A percentile compares a stretch with the other conserved stretches of the same genome.
phyloP scores from a whole-genome alignment of 2,113 vertebrate genomes.

The Lycocorax pyrrhopterus region DNA sequence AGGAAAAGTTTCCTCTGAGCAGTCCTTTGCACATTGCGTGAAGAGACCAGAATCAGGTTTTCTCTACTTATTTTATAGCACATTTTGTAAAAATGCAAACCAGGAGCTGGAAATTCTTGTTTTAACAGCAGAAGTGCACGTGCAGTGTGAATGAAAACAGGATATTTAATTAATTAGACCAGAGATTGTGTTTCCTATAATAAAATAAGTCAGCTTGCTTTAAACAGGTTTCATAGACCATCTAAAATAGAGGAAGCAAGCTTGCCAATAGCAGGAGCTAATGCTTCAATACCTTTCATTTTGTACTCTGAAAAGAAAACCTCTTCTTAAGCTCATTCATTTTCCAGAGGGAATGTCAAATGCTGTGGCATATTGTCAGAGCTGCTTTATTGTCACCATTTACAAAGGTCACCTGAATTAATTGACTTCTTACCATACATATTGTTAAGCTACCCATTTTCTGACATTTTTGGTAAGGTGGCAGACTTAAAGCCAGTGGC shows the following conservation, averaged over 20 bases:
- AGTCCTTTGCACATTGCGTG: conserved; percentile 18
- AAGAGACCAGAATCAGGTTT: conserved; percentile 21
- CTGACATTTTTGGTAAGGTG: conserved; percentile 58
- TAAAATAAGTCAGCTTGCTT: conserved; percentile 38
- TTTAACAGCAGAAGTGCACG: neutral
- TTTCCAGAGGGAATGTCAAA: conserved; percentile 64
- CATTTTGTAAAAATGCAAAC: conserved; percentile 5
- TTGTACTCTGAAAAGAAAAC: conserved; percentile 59
- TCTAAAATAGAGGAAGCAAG: conserved; percentile 37
- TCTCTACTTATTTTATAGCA: conserved; percentile 18
- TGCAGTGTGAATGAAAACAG: neutral
- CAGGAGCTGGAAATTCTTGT: neutral
- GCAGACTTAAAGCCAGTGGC: conserved; percentile 35
- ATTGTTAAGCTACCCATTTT: conserved; percentile 51
- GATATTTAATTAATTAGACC: conserved; percentile 1
- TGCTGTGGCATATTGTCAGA: conserved; percentile 60
- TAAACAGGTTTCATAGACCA: conserved; percentile 25
- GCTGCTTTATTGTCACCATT: conserved; percentile 67
- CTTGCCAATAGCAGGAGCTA: conserved; percentile 64
- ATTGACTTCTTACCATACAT: conserved; percentile 65
- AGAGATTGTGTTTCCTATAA: neutral
- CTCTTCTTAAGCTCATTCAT: conserved; percentile 68
- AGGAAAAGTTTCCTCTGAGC: conserved; percentile 60
- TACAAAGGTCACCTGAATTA: conserved; percentile 75
- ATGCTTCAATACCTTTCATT: conserved; percentile 68